Evolutionary conservation across 2,797 vertebrate genomes (phyloP).

Genomic region (Oreortyx pictus): DNA sequence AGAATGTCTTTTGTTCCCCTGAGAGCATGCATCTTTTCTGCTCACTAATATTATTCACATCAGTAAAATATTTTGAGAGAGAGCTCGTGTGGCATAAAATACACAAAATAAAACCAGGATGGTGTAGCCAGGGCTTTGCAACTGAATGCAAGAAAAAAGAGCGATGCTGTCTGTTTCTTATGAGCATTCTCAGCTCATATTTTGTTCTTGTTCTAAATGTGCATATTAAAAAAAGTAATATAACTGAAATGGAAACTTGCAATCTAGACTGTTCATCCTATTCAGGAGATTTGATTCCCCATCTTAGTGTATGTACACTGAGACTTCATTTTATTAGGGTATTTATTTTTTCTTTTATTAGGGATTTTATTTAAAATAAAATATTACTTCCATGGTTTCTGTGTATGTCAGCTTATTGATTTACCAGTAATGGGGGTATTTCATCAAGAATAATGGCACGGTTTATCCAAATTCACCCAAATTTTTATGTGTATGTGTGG

Average conservation of each 20-base stretch:
- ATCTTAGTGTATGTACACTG: background rate
- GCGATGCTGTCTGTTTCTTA: background rate
- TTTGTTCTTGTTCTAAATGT: background rate
- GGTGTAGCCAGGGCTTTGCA: background rate
- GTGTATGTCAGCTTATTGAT: background rate
- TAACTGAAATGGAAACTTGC: background rate
- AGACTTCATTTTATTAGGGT: background rate
- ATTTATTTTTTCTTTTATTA: background rate
- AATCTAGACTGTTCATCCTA: background rate
- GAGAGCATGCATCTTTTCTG: background rate
- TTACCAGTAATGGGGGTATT: background rate
- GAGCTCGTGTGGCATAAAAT: background rate
- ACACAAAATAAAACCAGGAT: background rate
- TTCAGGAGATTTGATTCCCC: background rate
- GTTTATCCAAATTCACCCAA: fast-evolving
- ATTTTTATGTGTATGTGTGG: background rate
- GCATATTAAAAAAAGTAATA: background rate
- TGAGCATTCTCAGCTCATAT: background rate
- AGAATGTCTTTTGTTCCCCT: background rate
- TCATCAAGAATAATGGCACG: background rate
- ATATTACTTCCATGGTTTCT: background rate
- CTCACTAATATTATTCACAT: slow-evolving; percentile 1
- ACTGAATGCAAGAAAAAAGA: background rate
- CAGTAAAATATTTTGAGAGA: slow-evolving; percentile 4
- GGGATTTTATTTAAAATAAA: background rate